phyloP scores from a whole-genome alignment of 2,797 vertebrate species.

The Megalops cyprinoides region DNA sequence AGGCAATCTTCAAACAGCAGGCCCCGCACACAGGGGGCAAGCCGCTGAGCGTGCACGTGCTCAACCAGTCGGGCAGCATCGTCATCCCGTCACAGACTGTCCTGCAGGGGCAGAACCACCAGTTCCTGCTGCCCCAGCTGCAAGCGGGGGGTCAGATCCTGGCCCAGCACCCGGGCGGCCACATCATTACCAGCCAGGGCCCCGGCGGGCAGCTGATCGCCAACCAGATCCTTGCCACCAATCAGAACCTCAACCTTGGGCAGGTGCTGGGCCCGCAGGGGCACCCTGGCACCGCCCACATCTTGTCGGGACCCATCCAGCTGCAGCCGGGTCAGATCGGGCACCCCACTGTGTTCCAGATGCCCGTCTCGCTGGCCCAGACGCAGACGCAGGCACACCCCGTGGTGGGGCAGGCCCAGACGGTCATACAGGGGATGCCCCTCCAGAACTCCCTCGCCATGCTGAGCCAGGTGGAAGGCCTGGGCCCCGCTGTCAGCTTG shows the following conservation, averaged over 20 bases:
- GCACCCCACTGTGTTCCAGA: constrained; percentile 88
- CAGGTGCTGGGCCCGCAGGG: constrained; percentile 87
- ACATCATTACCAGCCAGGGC: constrained; percentile 87
- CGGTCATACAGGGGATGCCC: constrained; percentile 91
- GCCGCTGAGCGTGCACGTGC: constrained; percentile 89
- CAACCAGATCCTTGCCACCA: constrained; percentile 86
- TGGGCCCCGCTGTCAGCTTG: constrained; percentile 82
- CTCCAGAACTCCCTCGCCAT: constrained; percentile 80
- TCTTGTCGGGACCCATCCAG: constrained; percentile 88
- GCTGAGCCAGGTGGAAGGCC: constrained; percentile 83
- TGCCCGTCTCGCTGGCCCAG: constrained; percentile 87
- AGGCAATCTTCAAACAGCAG: constrained; percentile 87
- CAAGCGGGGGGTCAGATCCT: constrained; percentile 88
- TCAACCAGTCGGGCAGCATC: constrained; percentile 92
- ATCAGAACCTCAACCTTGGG: constrained; percentile 90
- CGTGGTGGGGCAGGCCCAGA: constrained; percentile 73
- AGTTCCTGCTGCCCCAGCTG: constrained; percentile 88
- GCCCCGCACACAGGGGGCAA: constrained; percentile 75
- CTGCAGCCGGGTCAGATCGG: constrained; percentile 88
- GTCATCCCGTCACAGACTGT: constrained; percentile 89
- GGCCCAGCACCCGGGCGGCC: constrained; percentile 79
- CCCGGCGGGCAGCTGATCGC: constrained; percentile 86
- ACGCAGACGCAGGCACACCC: constrained; percentile 82
- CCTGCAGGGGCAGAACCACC: constrained; percentile 88
- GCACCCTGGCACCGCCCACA: constrained; percentile 85